phyloP scores from a whole-genome alignment of 2,888 invertebrate species.

The Sussaba pulchella region DNA sequence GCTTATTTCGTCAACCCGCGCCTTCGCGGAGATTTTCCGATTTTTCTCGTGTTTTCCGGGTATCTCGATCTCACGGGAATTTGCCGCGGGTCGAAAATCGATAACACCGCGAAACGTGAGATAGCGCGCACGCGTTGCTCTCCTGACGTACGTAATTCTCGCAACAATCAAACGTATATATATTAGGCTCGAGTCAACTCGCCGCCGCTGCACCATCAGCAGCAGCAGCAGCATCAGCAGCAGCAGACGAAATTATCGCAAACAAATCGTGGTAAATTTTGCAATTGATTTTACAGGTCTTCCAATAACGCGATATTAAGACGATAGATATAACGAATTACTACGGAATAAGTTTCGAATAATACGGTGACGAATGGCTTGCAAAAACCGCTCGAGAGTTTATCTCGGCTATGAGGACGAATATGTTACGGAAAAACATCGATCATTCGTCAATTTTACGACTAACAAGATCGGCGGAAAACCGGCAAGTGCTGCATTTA shows the following conservation, averaged over 20 bases:
- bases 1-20: no score
- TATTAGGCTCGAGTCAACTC: background rate
- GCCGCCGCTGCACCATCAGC: background rate
- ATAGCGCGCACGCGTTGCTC: conserved; percentile 64
- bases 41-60: conserved; percentile 20
- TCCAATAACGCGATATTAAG: background rate
- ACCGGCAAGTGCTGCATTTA: conserved; percentile 79
- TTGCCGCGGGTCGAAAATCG: conserved; percentile 49
- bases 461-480: conserved; percentile 93
- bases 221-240: background rate
- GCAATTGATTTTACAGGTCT: background rate
- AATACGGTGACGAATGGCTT: no score
- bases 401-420: conserved; percentile 94
- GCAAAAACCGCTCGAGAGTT: conserved; percentile 87
- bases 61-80: conserved; percentile 21
- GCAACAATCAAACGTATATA: conserved; percentile 25
- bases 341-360: no score
- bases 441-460: conserved; percentile 88
- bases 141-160: conserved; percentile 51
- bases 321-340: no score
- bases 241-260: background rate
- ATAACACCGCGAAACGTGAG: conserved; percentile 42
- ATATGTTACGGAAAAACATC: conserved; percentile 89
- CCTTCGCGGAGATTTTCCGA: background rate
- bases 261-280: no score